Base-by-base conservation (phyloP, 2,113 vertebrate species). In the Callipepla squamata region DNA sequence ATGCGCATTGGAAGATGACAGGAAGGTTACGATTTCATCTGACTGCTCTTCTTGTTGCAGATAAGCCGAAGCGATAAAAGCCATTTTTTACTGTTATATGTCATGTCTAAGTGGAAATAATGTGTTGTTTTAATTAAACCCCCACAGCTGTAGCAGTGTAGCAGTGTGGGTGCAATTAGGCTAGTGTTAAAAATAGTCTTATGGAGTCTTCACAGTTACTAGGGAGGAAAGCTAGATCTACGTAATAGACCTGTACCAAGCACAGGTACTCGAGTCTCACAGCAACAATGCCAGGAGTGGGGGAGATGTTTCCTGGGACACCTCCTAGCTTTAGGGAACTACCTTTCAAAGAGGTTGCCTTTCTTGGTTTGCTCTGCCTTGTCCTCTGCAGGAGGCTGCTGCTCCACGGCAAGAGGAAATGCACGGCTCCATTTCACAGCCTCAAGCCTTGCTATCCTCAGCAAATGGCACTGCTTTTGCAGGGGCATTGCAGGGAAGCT, bases 71-170 rank as follows among this genome's bases (percentile, higher is more conserved):
- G 65, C 65, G 82, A 80, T 85, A 65, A 88, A 93, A 94, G 34
- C 57, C n/a, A 2, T 78, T 91, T 87, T 75, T 85, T 85, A 69
- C 63, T 85, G 65, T 85, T 90, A 42, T 62, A 32, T 75, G 44
- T 70, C 42, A 47, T 8, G 38, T 80, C 47, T 87, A 85, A 89
- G 70, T 92, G 68, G 65, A 90, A 87, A 86, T 80, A 80, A 74
- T 78, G 7, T 45, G 75, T 80, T 77, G 55, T 69, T 96, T 92
- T 86, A 88, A 88, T 94, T 96, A 85, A 48, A 75, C 22, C 16
- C 50, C 45, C 32, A 12, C 45, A 38, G 25, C 15, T 80, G 45
- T 40, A 86, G 58, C 44, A 55, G 26, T 50, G 23, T 45, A 53
- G 50, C 26, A 8, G 7, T 4, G 2, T 75, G 65, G 19, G 57